These are phyloP conservation scores for Arenaria interpres DNA, from an alignment of 2,113 vertebrate species.

Conservation along the genomic window DNA sequence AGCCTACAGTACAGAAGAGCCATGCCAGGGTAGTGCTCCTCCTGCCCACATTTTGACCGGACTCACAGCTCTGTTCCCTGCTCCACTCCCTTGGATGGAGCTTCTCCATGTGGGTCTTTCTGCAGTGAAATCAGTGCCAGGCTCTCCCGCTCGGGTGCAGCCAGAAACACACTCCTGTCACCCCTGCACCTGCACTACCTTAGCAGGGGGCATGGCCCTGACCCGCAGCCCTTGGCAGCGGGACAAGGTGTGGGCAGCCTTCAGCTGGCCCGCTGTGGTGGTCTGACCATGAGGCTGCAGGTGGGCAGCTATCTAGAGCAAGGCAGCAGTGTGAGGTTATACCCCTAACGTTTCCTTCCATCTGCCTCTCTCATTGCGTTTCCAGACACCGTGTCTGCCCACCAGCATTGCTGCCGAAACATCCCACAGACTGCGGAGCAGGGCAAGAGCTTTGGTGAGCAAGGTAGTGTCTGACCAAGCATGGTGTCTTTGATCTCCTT, in stretches of 20 bases:
- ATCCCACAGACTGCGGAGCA: accelerated
- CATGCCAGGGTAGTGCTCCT: background rate
- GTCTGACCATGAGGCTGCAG: too few relatives aligned
- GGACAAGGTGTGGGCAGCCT: background rate
- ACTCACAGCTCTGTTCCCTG: background rate
- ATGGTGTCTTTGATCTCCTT: background rate
- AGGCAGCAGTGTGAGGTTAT: background rate
- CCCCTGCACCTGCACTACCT: background rate
- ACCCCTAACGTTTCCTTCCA: background rate
- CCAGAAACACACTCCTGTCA: background rate
- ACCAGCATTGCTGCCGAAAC: accelerated
- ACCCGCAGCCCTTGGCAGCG: background rate
- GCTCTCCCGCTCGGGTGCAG: background rate
- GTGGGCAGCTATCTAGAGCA: background rate
- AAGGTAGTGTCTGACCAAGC: background rate
- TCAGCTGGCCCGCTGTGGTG: accelerated
- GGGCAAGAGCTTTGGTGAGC: background rate
- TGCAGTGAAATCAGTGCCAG: background rate
- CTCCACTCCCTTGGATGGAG: background rate
- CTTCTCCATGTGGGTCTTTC: background rate
- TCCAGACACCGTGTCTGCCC: accelerated
- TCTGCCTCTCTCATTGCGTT: background rate
- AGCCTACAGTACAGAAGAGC: background rate
- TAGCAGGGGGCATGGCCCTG: too few relatives aligned
- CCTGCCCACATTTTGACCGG: background rate